These are phyloP conservation scores for Myotis pilosus DNA, from an alignment of 2,797 vertebrate genomes.

Conservation along the genomic window DNA sequence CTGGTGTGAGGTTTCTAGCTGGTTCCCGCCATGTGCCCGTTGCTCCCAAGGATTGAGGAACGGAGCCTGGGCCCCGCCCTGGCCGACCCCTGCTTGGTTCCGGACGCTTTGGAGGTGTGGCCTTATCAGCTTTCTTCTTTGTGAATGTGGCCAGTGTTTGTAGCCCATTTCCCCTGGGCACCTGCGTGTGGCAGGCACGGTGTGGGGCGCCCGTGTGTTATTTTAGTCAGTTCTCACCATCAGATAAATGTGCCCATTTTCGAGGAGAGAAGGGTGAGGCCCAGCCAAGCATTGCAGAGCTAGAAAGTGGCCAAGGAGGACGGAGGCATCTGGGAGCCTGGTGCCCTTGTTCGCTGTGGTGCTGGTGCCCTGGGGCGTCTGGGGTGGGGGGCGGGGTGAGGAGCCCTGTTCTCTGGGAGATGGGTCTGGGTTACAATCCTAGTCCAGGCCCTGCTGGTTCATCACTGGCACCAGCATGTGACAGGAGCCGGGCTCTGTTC, in stretches of 20 bases:
- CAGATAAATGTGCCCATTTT: background rate
- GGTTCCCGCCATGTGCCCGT: background rate
- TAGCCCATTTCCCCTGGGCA: background rate
- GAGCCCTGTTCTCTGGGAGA: background rate
- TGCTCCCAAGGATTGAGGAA: constrained; percentile 49
- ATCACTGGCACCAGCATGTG: background rate
- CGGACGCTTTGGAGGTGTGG: background rate
- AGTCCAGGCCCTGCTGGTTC: background rate
- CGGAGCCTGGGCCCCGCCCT: background rate
- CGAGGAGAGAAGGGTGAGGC: background rate
- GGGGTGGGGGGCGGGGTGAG: no score
- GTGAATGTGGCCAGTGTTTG: background rate
- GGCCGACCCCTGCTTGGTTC: background rate
- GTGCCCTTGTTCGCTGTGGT: background rate
- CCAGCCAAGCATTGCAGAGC: background rate
- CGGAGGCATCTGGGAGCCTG: background rate
- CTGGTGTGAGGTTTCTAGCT: constrained; percentile 75
- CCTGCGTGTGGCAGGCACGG: background rate
- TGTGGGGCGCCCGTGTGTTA: accelerated
- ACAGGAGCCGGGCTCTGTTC: background rate
- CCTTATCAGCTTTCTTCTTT: background rate
- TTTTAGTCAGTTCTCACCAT: background rate
- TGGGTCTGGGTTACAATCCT: background rate
- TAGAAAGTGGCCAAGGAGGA: background rate
- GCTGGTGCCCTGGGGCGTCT: background rate